Conservation (phyloP, 2,113 vertebrate genomes). For the Hippocampus zosterae region DNA sequence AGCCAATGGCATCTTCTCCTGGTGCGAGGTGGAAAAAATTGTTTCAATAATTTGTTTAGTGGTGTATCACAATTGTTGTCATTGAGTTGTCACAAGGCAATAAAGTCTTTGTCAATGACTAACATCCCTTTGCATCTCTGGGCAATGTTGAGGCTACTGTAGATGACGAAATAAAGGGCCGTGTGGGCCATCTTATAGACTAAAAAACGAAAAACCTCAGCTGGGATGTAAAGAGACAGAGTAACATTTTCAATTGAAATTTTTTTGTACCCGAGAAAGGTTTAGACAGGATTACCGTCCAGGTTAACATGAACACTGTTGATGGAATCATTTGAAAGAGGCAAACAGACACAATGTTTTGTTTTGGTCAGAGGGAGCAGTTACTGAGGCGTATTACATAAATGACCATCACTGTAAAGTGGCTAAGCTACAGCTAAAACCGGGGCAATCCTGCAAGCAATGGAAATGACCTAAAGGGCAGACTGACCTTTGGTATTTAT, state of each 20-base stretch:
- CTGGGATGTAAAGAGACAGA: neutral
- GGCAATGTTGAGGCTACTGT: neutral
- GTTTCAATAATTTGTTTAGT: neutral
- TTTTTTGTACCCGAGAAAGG: neutral
- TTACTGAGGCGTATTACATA: conserved; percentile 9
- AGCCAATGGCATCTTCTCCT: conserved; percentile 78
- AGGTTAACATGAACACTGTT: neutral
- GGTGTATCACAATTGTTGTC: neutral
- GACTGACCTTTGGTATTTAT: neutral
- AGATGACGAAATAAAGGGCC: neutral
- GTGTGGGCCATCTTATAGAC: neutral
- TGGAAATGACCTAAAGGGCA: conserved; percentile 1
- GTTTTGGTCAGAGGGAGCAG: neutral
- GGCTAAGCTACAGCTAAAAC: neutral
- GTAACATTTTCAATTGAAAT: neutral
- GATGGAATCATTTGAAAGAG: neutral
- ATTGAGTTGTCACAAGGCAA: neutral
- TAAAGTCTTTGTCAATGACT: neutral
- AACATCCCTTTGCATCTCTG: neutral
- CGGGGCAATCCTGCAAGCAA: neutral
- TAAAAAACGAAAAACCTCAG: neutral
- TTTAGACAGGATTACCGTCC: neutral
- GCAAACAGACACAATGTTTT: neutral
- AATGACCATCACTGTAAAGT: neutral
- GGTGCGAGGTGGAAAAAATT: neutral